Conservation (phyloP, 2,797 vertebrate species). For the Xenopus petersii region DNA sequence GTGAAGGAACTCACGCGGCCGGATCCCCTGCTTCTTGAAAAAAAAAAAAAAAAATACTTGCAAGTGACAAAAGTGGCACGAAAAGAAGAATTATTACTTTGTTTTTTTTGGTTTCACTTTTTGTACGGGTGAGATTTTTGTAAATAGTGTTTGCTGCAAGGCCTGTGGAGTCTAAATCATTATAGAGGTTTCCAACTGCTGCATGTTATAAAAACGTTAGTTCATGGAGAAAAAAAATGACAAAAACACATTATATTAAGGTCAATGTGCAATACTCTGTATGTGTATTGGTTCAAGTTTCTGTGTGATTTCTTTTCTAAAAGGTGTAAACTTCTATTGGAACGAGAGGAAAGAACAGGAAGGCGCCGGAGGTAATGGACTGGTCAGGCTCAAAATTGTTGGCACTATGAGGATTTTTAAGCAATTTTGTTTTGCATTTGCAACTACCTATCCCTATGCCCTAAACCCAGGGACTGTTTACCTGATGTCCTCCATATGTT, state of each 20-base stretch:
- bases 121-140: constrained; percentile 75
- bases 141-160: constrained; percentile 81
- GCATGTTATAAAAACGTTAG: constrained; percentile 82
- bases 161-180: constrained; percentile 80
- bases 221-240: constrained; percentile 62
- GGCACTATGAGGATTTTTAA: constrained; percentile 9
- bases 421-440: not conserved
- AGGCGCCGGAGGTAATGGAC: not conserved
- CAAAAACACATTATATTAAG: constrained; percentile 72
- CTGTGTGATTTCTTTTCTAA: constrained; percentile 65
- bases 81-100: constrained; percentile 60
- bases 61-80: constrained; percentile 72
- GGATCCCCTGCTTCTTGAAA: constrained; percentile 70
- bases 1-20: constrained; percentile 65
- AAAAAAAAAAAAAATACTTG: constrained; percentile 63
- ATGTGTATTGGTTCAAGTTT: constrained; percentile 77
- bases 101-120: constrained; percentile 64
- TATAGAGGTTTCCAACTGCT: constrained; percentile 80
- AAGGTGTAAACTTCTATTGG: constrained; percentile 68
- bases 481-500: too few species aligned
- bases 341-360: constrained; percentile 19
- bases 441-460: too few species aligned
- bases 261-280: constrained; percentile 89
- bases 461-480: too few species aligned
- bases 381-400: constrained; percentile 34